These are phyloP conservation scores for Lycocorax pyrrhopterus DNA, from an alignment of 2,113 vertebrate species.

Conservation along the genomic window DNA sequence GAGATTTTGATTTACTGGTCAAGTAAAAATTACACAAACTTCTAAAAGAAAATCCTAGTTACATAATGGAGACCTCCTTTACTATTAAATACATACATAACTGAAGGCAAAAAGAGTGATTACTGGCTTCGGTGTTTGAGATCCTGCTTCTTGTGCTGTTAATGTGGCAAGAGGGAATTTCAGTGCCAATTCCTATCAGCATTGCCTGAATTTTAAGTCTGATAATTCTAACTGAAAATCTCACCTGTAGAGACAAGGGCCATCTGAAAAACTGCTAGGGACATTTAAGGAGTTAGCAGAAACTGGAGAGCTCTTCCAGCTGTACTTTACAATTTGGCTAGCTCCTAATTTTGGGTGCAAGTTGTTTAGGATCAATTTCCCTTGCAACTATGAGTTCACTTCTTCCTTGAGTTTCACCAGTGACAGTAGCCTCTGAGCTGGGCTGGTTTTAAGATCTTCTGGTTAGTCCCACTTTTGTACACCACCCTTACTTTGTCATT, in stretches of 20 bases:
- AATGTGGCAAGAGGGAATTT: background rate
- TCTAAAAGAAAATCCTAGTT: background rate
- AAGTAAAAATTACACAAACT: background rate
- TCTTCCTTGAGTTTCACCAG: background rate
- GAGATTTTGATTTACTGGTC: background rate
- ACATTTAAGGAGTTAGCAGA: background rate
- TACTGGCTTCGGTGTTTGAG: background rate
- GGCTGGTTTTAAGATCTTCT: background rate
- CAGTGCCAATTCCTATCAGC: background rate
- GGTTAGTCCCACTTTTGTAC: background rate
- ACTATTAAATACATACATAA: background rate
- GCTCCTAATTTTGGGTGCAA: background rate
- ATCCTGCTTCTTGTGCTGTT: background rate
- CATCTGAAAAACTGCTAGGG: background rate
- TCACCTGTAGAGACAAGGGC: background rate
- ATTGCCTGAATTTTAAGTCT: background rate
- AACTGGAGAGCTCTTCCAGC: background rate
- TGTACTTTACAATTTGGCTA: background rate
- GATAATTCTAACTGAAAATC: background rate
- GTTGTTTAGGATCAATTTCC: background rate
- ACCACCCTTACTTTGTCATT: background rate
- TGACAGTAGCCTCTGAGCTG: background rate
- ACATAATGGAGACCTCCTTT: background rate
- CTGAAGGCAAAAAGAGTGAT: background rate
- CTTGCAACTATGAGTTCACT: background rate